Conservation (phyloP, 1,140 invertebrate genomes). For the Riptortus pedestris region DNA sequence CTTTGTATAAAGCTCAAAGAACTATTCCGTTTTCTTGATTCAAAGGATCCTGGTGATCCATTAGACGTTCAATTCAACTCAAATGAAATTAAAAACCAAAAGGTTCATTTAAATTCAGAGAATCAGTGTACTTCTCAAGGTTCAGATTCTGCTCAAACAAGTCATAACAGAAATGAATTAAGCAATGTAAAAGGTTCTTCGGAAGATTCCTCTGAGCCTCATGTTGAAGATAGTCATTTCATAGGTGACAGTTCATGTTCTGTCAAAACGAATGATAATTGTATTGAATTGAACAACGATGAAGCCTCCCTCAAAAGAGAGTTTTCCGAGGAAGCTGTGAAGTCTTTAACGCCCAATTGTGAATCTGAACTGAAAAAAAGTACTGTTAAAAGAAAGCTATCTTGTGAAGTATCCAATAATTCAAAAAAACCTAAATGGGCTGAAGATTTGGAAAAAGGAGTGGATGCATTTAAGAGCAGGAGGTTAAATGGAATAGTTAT, state of each 20-base stretch:
- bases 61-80: background rate
- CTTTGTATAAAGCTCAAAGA: constrained; percentile 53
- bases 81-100: background rate
- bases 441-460: constrained; percentile 50
- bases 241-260: too few relatives aligned
- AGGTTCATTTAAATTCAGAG: too few relatives aligned
- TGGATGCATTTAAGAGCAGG: constrained; percentile 41
- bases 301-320: background rate
- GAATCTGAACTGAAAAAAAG: background rate
- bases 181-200: background rate
- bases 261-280: background rate
- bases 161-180: too few relatives aligned
- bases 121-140: too few relatives aligned
- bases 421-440: constrained; percentile 52
- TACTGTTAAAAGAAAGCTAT: constrained; percentile 3
- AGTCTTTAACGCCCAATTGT: background rate
- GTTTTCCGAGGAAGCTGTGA: background rate
- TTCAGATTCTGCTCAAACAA: too few relatives aligned
- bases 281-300: background rate
- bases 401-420: constrained; percentile 19
- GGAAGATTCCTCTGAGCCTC: too few relatives aligned
- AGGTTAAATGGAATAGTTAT: constrained; percentile 72
- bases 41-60: background rate
- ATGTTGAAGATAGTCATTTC: too few relatives aligned
- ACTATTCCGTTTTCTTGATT: background rate